Evolutionary conservation across 2,888 invertebrate genomes (phyloP).

Genomic region (Drosophila quasianomalipes): DNA sequence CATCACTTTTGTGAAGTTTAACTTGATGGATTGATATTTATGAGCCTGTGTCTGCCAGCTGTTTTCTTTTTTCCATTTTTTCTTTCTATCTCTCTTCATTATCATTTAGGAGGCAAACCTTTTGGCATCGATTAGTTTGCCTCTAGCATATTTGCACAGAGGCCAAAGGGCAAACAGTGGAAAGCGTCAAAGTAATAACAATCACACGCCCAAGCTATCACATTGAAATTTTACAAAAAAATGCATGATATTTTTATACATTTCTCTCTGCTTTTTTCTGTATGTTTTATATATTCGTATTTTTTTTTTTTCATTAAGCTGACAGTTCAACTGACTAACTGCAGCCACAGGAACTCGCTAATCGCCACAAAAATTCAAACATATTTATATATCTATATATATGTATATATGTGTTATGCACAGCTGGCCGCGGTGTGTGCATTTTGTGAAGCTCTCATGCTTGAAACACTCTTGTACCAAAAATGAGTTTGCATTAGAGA

Average conservation of each 20-base stretch:
- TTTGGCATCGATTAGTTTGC: slow-evolving; percentile 59
- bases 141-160: slow-evolving; percentile 48
- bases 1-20: slow-evolving; percentile 39
- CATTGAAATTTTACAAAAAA: slow-evolving; percentile 24
- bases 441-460: background rate
- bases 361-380: background rate
- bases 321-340: background rate
- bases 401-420: background rate
- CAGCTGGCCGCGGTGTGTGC: slow-evolving; percentile 16
- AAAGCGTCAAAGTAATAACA: slow-evolving; percentile 19
- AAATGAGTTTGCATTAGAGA: slow-evolving; percentile 62
- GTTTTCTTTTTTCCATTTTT: background rate
- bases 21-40: slow-evolving; percentile 59
- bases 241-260: background rate
- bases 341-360: slow-evolving; percentile 15
- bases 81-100: background rate
- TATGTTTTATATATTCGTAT: background rate
- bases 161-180: slow-evolving; percentile 9
- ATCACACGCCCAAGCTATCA: slow-evolving; percentile 21
- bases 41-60: slow-evolving; percentile 20
- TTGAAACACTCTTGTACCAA: slow-evolving; percentile 23
- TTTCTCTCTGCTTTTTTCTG: slow-evolving; percentile 15
- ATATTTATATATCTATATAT: background rate
- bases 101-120: slow-evolving; percentile 36
- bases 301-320: background rate